Evolutionary conservation across 2,888 invertebrate genomes (phyloP), one percentile per base, ranked within the genome.

Genomic region (Mactromeris polynyma): DNA sequence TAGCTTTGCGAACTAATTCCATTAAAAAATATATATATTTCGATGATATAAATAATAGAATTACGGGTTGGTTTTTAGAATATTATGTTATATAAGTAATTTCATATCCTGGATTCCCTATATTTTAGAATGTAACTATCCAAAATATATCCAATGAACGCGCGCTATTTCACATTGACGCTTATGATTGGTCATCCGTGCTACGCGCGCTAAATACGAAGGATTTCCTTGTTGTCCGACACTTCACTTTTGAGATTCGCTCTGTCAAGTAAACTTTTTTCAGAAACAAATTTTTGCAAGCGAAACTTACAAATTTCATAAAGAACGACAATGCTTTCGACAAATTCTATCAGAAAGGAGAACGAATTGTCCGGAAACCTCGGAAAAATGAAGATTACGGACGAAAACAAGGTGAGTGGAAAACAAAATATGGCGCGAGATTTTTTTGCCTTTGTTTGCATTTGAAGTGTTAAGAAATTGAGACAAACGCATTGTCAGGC

Each of bases 351-450:
- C 86, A 88, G 84, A 89, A 93, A 90, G 91, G 91, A 93, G 64
- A 91, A 91, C 83, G 94, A 94, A 40, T 46, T 94, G 54, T 86
- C 92, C 64, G 84, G 90, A 81, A 90, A 93, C 54, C 73, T 94
- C 33, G 90, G 92, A 58, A 94, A 94, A 81, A 38, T 92, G 54
- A 94, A 93, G 69, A 91, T 95, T 40, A 92, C 93, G 38, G 95
- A 95, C 88, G 95, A 96, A 93, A 96, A 96, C 87, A 83, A 95
- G 94, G 95, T 95, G 89, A 92, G 91, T 84, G n/a, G 58, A 51
- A 26, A 7, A 19, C 2, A 64, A 79, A 85, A 88, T 84, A 88
- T 86, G 86, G 90, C 90, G 90, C 86, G 88, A 82, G 11, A 51
- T 42, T 40, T 79, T n/a, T 84, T 77, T 64, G 4, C 36, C 36